These are phyloP conservation scores for Crotalus tigris DNA, from an alignment of 2,113 vertebrate genomes.

Conservation along the genomic window DNA sequence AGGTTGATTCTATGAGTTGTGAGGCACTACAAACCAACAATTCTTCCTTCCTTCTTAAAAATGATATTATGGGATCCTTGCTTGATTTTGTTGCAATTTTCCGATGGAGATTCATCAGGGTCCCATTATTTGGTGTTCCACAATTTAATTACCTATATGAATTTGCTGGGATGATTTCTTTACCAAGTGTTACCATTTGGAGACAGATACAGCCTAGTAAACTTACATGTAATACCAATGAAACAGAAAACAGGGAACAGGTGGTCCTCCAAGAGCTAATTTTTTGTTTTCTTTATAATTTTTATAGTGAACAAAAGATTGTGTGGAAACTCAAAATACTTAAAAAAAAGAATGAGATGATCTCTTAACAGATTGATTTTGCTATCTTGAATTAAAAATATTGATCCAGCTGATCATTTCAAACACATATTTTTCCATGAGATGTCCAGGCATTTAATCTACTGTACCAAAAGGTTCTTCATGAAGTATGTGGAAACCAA, in stretches of 20 bases:
- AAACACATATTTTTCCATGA: neutral
- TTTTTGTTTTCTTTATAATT: neutral
- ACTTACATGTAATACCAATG: neutral
- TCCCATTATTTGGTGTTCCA: neutral
- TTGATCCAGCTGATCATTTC: neutral
- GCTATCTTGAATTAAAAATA: neutral
- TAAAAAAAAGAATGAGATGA: neutral
- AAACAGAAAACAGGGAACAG: neutral
- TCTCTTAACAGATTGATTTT: neutral
- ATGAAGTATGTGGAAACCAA: neutral
- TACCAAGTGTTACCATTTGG: neutral
- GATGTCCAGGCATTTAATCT: neutral
- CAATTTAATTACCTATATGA: neutral
- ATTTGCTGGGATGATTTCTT: neutral
- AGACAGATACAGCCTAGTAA: neutral
- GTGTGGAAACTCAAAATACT: neutral
- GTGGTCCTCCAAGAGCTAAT: neutral
- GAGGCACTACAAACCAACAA: neutral
- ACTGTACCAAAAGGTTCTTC: neutral
- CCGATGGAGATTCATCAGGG: neutral
- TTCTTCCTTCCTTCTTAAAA: neutral
- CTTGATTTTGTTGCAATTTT: neutral
- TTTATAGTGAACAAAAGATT: neutral
- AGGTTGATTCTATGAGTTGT: neutral
- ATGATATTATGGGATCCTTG: neutral